Percentiles rank a stretch among this genome's conserved stretches.
These are phyloP conservation scores for Corythornis madagascariensis DNA, from an alignment of 2,113 vertebrate species.

Conservation along the genomic window DNA sequence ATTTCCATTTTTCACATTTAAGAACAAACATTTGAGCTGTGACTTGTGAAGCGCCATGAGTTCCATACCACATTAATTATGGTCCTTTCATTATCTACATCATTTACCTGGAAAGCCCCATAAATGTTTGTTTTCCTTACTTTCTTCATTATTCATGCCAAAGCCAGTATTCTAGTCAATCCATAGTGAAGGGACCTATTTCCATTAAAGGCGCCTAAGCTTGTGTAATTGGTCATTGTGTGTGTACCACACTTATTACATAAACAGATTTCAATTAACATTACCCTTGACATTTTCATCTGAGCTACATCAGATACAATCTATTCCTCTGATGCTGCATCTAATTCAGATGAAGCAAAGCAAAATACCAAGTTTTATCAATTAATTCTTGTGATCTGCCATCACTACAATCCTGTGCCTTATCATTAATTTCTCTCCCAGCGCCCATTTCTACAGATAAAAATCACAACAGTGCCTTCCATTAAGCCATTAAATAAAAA, in stretches of 20 bases:
- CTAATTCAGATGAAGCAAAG: not conserved
- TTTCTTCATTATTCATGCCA: not conserved
- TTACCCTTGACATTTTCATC: not conserved
- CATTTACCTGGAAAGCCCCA: not conserved
- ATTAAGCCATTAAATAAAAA: not conserved
- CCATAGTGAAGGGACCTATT: not conserved
- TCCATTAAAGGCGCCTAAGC: not conserved
- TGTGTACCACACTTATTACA: not conserved
- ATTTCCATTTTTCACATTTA: not conserved
- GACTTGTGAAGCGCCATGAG: not conserved
- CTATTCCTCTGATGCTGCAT: not conserved
- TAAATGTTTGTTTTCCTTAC: not conserved
- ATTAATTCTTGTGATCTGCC: accelerated
- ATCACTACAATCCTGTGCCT: not conserved
- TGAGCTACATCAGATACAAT: not conserved
- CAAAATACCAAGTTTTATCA: not conserved
- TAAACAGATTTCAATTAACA: not conserved
- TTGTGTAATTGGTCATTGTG: not conserved
- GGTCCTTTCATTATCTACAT: not conserved
- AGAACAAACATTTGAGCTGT: not conserved
- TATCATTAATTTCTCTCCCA: not conserved
- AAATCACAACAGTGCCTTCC: not conserved
- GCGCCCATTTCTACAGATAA: not conserved
- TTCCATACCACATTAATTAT: accelerated
- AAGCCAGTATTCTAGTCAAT: not conserved